Percentiles rank a stretch among this genome's conserved stretches.
Evolutionary conservation across 2,888 invertebrate genomes (phyloP).

Genomic region (Ophion ellenae): DNA sequence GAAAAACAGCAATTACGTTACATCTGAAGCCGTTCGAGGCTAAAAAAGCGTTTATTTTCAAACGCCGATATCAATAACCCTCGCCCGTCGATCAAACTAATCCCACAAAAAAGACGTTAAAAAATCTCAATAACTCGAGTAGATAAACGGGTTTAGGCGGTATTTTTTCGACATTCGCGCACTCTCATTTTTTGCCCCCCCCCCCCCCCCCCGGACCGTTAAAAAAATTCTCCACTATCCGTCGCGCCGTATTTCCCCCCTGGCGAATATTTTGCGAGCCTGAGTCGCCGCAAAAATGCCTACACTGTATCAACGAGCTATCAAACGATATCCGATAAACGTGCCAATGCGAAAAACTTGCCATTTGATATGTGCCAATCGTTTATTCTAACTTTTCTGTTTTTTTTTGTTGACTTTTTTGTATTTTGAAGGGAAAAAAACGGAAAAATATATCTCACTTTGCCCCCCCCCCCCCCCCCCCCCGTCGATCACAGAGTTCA

Average conservation of each 20-base stretch:
- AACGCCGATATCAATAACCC: constrained; percentile 55
- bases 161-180: constrained; percentile 9
- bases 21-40: constrained; percentile 75
- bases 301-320: background rate
- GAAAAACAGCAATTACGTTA: background rate
- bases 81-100: constrained; percentile 49
- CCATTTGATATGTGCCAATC: constrained; percentile 82
- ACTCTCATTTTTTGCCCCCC: background rate
- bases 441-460: background rate
- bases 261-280: background rate
- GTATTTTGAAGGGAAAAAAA: constrained; percentile 2
- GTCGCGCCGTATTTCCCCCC: background rate
- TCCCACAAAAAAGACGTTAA: constrained; percentile 28
- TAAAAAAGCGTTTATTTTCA: constrained; percentile 70
- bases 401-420: constrained; percentile 26
- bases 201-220: background rate
- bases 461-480: background rate
- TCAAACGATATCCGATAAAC: constrained; percentile 69
- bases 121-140: background rate
- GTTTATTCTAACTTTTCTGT: constrained; percentile 53
- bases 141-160: constrained; percentile 30
- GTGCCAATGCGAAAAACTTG: constrained; percentile 82
- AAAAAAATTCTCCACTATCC: background rate
- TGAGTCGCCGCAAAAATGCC: background rate
- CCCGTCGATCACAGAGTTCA: constrained; percentile 26